Base-by-base conservation (phyloP, 2,888 invertebrate species). In the Eupithecia abbreviata region DNA sequence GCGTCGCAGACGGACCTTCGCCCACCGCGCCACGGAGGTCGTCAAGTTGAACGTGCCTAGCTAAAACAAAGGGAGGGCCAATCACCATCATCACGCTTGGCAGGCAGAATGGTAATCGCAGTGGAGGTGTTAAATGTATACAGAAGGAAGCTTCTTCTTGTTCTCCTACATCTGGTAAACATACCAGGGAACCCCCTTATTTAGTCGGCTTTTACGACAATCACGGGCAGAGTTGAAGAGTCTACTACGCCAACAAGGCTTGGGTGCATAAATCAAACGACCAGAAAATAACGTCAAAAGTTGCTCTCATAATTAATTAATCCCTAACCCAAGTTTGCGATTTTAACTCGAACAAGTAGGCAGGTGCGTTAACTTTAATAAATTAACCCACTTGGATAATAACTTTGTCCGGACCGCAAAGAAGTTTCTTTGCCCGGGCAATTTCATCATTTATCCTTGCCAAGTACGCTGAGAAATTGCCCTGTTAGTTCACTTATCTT, bases 361-460 rank as follows among this genome's bases (percentile, higher is more conserved):
- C 82, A 81, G 79, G 78, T 81, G 82, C 65, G 77, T 78, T 77
- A 79, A 80, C 76, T 82, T 80, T 79, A 80, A 81, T 80, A 80
- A 82, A 82, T 81, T 75, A 80, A 81, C 80, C 78, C 73, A 78
- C 81, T 82, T 77, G 70, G 68, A 74, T 74, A 76, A 79, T 79
- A 81, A 82, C 79, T 80, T 79, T 74, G 76, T 75, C 75, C 77
- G 73, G 72, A 65, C 76, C 67, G 72, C 72, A 71, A 71, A 73
- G 73, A 82, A 81, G 79, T 81, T 81, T 78, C 79, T 81, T 80
- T 75, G 65, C 75, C 77, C 76, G 69, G 72, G 79, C 79, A 77
- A 79, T 79, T 81, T 80, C 76, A 80, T 82, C 79, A 80, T 80
- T 82, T 81, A 81, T 82, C 82, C 78, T 72, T 78, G 81, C 80